Percentiles rank a stretch among this genome's conserved stretches.
Conservation (phyloP, 2,888 invertebrate genomes). For the Torymus texanus region DNA sequence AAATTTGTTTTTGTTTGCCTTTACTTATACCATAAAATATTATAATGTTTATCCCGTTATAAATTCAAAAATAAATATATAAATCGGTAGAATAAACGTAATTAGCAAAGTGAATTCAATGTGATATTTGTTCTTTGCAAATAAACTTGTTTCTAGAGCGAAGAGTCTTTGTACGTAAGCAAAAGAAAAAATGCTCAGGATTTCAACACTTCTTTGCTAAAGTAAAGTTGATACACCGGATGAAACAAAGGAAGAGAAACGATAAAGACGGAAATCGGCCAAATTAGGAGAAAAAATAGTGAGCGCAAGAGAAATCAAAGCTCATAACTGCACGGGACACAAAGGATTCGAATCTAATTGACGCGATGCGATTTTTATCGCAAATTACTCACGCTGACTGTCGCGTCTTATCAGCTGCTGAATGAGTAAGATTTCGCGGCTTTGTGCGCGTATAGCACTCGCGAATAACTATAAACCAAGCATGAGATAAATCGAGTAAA, state of each 20-base stretch:
- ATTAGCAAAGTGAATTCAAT: too few relatives aligned
- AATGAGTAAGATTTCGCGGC: constrained; percentile 50
- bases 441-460: constrained; percentile 36
- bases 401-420: constrained; percentile 48
- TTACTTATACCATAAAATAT: too few relatives aligned
- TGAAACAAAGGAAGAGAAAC: constrained; percentile 41
- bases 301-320: constrained; percentile 46
- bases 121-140: neutral
- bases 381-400: constrained; percentile 44
- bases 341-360: constrained; percentile 56
- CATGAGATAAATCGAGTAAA: constrained; percentile 33
- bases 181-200: constrained; percentile 16
- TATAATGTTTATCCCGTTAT: too few relatives aligned
- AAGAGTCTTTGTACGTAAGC: constrained; percentile 4
- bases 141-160: neutral
- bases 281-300: neutral
- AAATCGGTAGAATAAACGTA: too few relatives aligned
- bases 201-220: constrained; percentile 27
- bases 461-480: constrained; percentile 46
- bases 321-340: constrained; percentile 32
- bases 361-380: constrained; percentile 54
- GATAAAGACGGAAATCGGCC: constrained; percentile 34
- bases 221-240: constrained; percentile 6
- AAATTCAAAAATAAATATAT: too few relatives aligned
- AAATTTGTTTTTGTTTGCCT: too few relatives aligned